Conservation (phyloP, 2,113 vertebrate genomes). For the Anguilla rostrata region DNA sequence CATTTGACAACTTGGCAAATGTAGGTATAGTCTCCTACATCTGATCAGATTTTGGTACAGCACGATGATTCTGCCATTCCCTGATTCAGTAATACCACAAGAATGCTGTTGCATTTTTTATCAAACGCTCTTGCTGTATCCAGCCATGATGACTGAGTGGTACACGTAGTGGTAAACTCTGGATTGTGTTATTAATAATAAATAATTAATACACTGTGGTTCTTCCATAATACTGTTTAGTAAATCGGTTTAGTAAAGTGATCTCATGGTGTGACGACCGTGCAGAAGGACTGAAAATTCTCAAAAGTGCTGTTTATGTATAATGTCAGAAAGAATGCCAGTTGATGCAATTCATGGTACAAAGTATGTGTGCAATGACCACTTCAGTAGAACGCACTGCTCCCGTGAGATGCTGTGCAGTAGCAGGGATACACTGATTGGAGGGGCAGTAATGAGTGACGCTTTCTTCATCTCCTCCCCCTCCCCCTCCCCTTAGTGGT, state of each 20-base stretch:
- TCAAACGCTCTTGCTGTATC: neutral
- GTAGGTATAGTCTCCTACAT: no score
- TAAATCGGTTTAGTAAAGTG: neutral
- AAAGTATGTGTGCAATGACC: no score
- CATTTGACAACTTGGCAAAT: no score
- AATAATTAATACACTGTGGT: neutral
- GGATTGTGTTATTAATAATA: neutral
- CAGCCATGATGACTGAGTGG: neutral
- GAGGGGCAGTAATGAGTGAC: neutral
- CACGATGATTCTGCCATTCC: neutral
- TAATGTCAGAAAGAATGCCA: neutral
- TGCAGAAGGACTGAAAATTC: neutral
- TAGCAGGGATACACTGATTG: neutral
- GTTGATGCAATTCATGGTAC: neutral
- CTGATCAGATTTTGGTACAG: no score
- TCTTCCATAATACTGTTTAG: neutral
- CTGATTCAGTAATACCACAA: neutral
- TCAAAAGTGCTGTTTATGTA: neutral
- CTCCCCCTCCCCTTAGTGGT: constrained; percentile 75
- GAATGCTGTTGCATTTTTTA: neutral
- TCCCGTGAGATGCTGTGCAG: neutral
- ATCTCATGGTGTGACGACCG: neutral
- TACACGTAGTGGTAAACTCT: no score
- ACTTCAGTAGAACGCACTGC: no score
- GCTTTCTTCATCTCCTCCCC: neutral